phyloP scores from a whole-genome alignment of 2,797 vertebrate species.

The Sciurus vulgaris region DNA sequence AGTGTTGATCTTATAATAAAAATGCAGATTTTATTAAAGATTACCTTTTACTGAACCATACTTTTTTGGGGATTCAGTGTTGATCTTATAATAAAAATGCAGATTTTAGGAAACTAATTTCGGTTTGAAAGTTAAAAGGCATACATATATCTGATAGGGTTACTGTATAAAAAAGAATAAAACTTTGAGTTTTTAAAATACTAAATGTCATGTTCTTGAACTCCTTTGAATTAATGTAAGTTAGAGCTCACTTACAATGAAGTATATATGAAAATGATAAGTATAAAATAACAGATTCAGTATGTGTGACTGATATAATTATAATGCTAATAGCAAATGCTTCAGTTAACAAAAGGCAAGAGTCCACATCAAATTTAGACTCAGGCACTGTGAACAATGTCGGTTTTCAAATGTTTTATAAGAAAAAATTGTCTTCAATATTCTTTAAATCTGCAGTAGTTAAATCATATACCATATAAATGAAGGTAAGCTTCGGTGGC shows the following conservation, averaged over 20 bases:
- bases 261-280: conserved; percentile 21
- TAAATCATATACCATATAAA: neutral
- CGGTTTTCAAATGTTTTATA: neutral
- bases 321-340: conserved; percentile 30
- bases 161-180: neutral
- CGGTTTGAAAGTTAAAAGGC: conserved; percentile 59
- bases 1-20: conserved; percentile 33
- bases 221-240: neutral
- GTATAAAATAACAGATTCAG: conserved; percentile 51
- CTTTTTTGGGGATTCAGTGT: neutral
- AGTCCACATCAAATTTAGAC: conserved; percentile 34
- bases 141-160: neutral
- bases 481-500: neutral
- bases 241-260: conserved; percentile 46
- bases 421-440: neutral
- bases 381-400: neutral
- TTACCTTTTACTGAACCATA: conserved; percentile 26
- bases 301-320: conserved; percentile 15
- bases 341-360: conserved; percentile 54
- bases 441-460: neutral
- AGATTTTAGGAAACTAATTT: conserved; percentile 68
- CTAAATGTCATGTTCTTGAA: neutral
- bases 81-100: conserved; percentile 42
- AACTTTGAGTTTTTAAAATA: conserved; percentile 47
- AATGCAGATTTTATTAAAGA: conserved; percentile 53